Conservation (phyloP, 2,888 invertebrate species). For the Caenorhabditis angaria region DNA sequence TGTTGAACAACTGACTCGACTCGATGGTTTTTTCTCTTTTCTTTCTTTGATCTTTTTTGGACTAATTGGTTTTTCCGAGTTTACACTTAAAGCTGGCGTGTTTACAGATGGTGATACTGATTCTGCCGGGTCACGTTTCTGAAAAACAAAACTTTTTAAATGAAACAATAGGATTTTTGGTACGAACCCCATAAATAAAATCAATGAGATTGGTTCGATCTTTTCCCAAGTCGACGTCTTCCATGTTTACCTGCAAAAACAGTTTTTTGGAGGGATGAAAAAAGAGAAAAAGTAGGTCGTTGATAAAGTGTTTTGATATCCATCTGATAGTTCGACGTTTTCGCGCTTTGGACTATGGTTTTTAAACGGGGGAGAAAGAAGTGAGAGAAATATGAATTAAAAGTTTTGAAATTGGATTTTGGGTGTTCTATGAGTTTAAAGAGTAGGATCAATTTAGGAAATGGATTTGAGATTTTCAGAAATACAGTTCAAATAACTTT, state of each 20-base stretch:
- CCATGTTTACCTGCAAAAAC: slow-evolving; percentile 29
- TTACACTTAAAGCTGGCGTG: background rate
- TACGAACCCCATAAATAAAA: slow-evolving; percentile 53
- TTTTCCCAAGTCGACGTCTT: slow-evolving; percentile 58
- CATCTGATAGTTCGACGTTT: background rate
- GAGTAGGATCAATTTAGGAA: too few species aligned
- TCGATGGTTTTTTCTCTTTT: slow-evolving; percentile 17
- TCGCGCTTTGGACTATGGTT: slow-evolving; percentile 1
- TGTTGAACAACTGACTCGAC: slow-evolving; percentile 40
- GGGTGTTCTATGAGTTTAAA: too few species aligned
- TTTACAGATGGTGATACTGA: slow-evolving; percentile 12
- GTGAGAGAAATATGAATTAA: background rate
- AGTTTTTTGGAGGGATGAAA: background rate
- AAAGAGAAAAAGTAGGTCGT: background rate
- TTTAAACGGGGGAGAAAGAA: background rate
- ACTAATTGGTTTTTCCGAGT: background rate
- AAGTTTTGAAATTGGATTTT: background rate
- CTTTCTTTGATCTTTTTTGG: slow-evolving; percentile 1
- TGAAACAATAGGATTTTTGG: background rate
- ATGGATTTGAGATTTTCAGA: too few species aligned
- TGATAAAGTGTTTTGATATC: background rate
- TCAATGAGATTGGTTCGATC: slow-evolving; percentile 55
- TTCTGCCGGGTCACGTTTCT: slow-evolving; percentile 14
- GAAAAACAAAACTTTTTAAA: background rate
- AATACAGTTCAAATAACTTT: too few species aligned